Percentiles rank a stretch among this genome's conserved stretches.
Conservation (phyloP, 2,888 invertebrate genomes). For the Allygus modestus region DNA sequence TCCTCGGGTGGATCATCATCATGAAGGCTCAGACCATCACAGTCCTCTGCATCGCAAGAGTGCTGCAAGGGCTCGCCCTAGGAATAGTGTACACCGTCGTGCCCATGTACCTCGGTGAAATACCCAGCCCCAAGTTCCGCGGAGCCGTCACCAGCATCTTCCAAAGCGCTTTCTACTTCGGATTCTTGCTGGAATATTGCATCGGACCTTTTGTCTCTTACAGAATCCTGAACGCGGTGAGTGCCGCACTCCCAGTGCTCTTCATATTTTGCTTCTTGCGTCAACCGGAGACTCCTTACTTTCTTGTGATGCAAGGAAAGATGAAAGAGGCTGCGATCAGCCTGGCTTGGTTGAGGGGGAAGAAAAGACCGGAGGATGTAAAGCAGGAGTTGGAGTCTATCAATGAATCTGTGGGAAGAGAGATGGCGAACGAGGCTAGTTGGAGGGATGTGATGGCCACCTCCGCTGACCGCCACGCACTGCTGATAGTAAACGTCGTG, state of each 20-base stretch:
- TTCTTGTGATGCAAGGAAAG: slow-evolving; percentile 77
- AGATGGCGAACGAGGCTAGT: slow-evolving; percentile 57
- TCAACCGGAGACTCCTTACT: slow-evolving; percentile 82
- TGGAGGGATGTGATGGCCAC: slow-evolving; percentile 64
- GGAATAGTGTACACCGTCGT: slow-evolving; percentile 67
- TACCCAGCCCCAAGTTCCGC: slow-evolving; percentile 66
- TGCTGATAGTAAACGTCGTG: slow-evolving; percentile 65
- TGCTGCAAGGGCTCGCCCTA: slow-evolving; percentile 66
- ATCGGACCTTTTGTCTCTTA: slow-evolving; percentile 72
- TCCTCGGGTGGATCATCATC: slow-evolving; percentile 65
- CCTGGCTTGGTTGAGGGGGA: slow-evolving; percentile 61
- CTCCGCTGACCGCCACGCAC: slow-evolving; percentile 53
- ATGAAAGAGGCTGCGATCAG: slow-evolving; percentile 69
- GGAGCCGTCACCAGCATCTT: slow-evolving; percentile 67
- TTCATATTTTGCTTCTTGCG: slow-evolving; percentile 76
- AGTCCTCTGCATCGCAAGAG: slow-evolving; percentile 66
- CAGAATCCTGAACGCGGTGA: slow-evolving; percentile 73
- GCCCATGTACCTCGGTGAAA: slow-evolving; percentile 68
- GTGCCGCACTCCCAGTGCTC: slow-evolving; percentile 76
- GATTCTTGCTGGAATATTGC: slow-evolving; percentile 65
- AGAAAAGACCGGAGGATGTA: slow-evolving; percentile 42
- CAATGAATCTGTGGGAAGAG: slow-evolving; percentile 52
- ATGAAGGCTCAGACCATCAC: slow-evolving; percentile 74
- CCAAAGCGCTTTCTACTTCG: slow-evolving; percentile 66
- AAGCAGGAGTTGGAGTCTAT: slow-evolving; percentile 58